phyloP scores from a whole-genome alignment of 2,113 vertebrate species.

The Micronycteris hirsuta region DNA sequence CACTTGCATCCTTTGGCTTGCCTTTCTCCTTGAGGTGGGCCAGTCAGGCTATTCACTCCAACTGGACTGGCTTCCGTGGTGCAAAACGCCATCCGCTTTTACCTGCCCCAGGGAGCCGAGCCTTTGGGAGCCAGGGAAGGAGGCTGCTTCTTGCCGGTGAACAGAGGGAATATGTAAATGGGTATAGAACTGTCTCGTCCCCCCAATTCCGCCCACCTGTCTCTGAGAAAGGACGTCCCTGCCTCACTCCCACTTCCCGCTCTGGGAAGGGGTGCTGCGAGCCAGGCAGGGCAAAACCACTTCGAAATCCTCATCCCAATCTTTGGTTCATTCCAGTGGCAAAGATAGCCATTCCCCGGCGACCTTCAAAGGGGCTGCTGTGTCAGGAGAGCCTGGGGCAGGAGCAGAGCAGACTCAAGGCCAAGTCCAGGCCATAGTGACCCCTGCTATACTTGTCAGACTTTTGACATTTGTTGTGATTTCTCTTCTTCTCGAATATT shows the following conservation, averaged over 20 bases:
- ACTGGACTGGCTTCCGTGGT: not conserved
- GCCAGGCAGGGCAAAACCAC: not conserved
- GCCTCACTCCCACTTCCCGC: not conserved
- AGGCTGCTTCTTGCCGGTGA: not conserved
- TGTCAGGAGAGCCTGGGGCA: not conserved
- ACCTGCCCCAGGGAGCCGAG: not conserved
- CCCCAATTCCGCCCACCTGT: not conserved
- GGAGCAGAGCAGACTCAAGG: rapidly evolving
- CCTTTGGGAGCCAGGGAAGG: not conserved
- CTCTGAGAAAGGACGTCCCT: rapidly evolving
- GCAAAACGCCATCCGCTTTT: not conserved
- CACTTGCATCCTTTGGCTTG: not conserved
- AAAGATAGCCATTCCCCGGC: not conserved
- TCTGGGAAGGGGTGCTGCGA: not conserved
- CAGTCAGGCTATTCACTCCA: not conserved
- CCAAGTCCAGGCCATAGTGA: rapidly evolving
- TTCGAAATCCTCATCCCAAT: rapidly evolving
- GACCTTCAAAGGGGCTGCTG: not conserved
- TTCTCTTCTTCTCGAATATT: not conserved
- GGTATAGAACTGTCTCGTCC: not conserved
- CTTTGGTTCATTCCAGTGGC: not conserved
- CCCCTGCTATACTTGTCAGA: rapidly evolving
- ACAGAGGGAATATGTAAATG: not conserved
- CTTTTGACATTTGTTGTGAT: rapidly evolving
- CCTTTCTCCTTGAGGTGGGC: not conserved